These are phyloP conservation scores for Aplidium turbinatum DNA, from an alignment of 23 tunicate genomes.

Conservation along the genomic window DNA sequence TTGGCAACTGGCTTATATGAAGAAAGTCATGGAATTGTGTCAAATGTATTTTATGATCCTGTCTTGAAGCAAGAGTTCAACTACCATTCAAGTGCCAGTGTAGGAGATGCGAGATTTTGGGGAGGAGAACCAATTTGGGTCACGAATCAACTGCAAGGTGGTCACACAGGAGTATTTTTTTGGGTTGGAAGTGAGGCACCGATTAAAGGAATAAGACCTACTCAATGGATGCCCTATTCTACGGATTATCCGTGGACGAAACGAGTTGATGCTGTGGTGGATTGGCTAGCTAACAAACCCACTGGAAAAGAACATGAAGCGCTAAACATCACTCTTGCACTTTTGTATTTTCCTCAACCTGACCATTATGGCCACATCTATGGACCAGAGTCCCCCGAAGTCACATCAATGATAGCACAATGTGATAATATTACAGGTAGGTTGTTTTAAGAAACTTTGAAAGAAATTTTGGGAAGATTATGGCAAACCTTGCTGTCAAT, in stretches of 20 bases:
- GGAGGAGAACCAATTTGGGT: conserved; percentile 99
- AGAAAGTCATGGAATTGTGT: conserved; percentile 96
- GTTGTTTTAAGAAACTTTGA: too few species aligned
- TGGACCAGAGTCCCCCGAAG: conserved; percentile 93
- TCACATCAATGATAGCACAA: conserved; percentile 60
- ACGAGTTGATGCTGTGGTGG: conserved; percentile 69
- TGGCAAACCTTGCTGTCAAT: too few species aligned
- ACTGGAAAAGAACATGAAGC: background rate
- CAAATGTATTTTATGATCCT: conserved; percentile 91
- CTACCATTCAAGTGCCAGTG: conserved; percentile 2
- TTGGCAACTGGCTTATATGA: conserved; percentile 94
- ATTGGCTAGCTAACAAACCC: conserved; percentile 71
- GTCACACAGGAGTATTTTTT: conserved; percentile 52
- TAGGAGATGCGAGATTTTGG: conserved; percentile 63
- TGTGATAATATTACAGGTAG: conserved; percentile 87
- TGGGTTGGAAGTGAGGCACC: conserved; percentile 91
- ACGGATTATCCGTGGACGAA: conserved; percentile 30
- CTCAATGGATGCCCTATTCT: conserved; percentile 29
- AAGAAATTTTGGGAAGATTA: too few species aligned
- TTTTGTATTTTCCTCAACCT: conserved; percentile 84
- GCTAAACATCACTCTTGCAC: conserved; percentile 51
- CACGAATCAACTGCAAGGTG: conserved; percentile 77
- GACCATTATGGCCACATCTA: conserved; percentile 68
- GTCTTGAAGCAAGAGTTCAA: conserved; percentile 28
- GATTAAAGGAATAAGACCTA: conserved; percentile 58